These are phyloP conservation scores for Eutolmus rufibarbis DNA, from an alignment of 2,888 invertebrate genomes.

Conservation along the genomic window DNA sequence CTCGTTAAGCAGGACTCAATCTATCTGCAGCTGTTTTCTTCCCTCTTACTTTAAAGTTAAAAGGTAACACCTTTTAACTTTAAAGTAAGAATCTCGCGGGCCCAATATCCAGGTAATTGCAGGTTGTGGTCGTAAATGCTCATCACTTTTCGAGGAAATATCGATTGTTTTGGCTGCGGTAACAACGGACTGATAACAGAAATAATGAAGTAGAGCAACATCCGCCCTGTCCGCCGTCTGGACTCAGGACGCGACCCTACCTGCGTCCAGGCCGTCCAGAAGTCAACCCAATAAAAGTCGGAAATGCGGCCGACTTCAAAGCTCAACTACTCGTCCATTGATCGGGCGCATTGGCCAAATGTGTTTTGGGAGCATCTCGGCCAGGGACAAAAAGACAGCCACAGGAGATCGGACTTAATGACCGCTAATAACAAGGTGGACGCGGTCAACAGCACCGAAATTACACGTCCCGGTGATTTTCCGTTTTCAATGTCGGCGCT, in stretches of 20 bases:
- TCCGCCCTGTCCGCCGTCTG: neutral
- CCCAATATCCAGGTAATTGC: slow-evolving; percentile 25
- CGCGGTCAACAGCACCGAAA: slow-evolving; percentile 51
- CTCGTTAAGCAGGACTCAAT: neutral
- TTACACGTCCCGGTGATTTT: slow-evolving; percentile 50
- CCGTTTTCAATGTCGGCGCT: slow-evolving; percentile 40
- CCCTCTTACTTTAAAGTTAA: neutral
- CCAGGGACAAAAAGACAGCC: slow-evolving; percentile 46
- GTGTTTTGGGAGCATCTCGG: slow-evolving; percentile 39
- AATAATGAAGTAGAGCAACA: slow-evolving; percentile 23
- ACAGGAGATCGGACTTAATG: slow-evolving; percentile 51
- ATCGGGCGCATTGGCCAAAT: slow-evolving; percentile 6
- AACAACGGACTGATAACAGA: neutral
- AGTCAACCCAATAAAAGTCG: slow-evolving; percentile 22
- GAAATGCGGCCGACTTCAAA: slow-evolving; percentile 45
- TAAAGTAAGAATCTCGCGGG: neutral
- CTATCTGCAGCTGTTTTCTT: neutral
- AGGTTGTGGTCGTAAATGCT: neutral
- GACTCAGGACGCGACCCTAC: neutral
- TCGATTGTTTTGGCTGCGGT: slow-evolving; percentile 7
- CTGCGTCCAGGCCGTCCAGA: neutral
- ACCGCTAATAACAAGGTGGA: slow-evolving; percentile 52
- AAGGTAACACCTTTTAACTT: neutral
- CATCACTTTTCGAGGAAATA: slow-evolving; percentile 23
- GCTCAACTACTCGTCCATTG: neutral